phyloP scores from a whole-genome alignment of 1,140 invertebrate species.

The Apis florea region DNA sequence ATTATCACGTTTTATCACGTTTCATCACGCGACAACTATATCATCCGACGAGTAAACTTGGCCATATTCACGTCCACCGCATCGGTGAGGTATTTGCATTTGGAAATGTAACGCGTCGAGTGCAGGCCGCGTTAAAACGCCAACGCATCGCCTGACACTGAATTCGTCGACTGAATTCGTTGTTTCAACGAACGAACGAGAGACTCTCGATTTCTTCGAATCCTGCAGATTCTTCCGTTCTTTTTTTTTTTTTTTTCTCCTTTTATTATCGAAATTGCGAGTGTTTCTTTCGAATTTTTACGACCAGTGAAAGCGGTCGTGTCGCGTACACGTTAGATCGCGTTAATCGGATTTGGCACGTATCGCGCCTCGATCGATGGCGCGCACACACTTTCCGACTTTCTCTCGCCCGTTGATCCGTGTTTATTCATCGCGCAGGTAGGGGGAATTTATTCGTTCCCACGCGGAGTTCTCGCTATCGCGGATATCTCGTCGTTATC shows the following conservation, averaged over 20 bases:
- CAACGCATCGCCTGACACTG: constrained; percentile 55
- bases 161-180: neutral
- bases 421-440: neutral
- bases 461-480: neutral
- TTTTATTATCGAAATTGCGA: neutral
- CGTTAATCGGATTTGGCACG: constrained; percentile 26
- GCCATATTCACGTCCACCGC: constrained; percentile 16
- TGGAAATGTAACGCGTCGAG: constrained; percentile 29
- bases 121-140: constrained; percentile 34
- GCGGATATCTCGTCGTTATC: neutral
- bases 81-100: constrained; percentile 46
- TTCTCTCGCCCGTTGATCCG: constrained; percentile 13
- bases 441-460: neutral
- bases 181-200: neutral
- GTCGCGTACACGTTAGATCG: neutral
- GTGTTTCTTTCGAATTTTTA: neutral
- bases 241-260: neutral
- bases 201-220: no score
- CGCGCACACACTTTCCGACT: constrained; percentile 32
- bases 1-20: neutral
- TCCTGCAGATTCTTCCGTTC: neutral
- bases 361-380: neutral
- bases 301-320: neutral
- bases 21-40: neutral
- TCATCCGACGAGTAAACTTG: neutral